These are phyloP conservation scores for Jacana jacana DNA, from an alignment of 2,113 vertebrate genomes.

Conservation along the genomic window DNA sequence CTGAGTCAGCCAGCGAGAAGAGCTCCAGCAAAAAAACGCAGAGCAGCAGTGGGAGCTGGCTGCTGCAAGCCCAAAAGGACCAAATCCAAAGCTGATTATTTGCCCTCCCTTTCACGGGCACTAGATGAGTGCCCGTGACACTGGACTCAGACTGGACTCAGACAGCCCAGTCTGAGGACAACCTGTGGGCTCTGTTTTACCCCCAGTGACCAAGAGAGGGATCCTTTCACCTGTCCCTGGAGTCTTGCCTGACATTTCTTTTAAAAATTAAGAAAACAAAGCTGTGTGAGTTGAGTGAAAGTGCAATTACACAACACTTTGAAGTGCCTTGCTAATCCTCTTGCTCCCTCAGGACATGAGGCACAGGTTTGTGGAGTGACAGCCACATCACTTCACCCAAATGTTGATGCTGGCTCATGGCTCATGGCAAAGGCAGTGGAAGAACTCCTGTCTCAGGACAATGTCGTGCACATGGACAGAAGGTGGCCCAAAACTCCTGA, in stretches of 20 bases:
- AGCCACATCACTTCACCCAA: background rate
- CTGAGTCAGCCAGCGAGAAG: background rate
- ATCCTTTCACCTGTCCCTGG: constrained; percentile 37
- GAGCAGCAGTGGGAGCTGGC: background rate
- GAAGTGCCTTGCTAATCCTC: constrained; percentile 54
- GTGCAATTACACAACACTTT: constrained; percentile 49
- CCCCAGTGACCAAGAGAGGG: constrained; percentile 50
- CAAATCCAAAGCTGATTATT: background rate
- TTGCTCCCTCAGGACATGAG: constrained; percentile 9
- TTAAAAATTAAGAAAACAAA: background rate
- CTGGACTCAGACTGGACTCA: accelerated
- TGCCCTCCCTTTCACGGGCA: background rate
- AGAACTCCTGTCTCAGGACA: background rate
- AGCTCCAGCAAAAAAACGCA: background rate
- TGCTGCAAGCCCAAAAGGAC: background rate
- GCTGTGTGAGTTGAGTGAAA: constrained; percentile 3
- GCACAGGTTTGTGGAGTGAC: background rate
- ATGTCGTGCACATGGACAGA: accelerated
- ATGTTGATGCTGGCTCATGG: background rate
- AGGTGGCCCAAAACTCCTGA: background rate
- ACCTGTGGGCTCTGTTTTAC: background rate
- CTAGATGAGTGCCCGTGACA: background rate
- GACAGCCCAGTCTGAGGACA: background rate
- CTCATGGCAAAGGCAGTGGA: background rate
- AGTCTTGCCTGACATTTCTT: background rate